These are phyloP conservation scores for Rachycentron canadum DNA, from an alignment of 2,797 vertebrate species.

Conservation along the genomic window DNA sequence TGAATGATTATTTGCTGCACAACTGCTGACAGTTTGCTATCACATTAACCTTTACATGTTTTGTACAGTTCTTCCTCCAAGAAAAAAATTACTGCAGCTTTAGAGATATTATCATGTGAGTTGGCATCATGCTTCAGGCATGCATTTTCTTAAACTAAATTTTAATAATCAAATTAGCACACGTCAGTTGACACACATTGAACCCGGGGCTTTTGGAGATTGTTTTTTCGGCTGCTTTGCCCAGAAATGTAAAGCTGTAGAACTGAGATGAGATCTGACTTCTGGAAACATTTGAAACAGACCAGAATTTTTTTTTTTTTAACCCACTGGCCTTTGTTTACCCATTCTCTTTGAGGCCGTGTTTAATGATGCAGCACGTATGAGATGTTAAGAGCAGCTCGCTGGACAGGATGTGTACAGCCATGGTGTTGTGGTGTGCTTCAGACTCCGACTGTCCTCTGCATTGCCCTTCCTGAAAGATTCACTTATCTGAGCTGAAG, in stretches of 20 bases:
- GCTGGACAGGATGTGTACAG: constrained; percentile 20
- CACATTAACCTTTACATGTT: neutral
- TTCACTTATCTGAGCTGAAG: constrained; percentile 62
- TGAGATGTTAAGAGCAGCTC: constrained; percentile 29
- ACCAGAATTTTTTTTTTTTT: constrained; percentile 16
- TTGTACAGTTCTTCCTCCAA: neutral
- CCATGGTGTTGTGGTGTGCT: neutral
- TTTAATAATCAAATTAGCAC: constrained; percentile 51
- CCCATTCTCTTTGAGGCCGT: constrained; percentile 29
- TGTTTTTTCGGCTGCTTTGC: constrained; percentile 10
- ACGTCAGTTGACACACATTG: constrained; percentile 27
- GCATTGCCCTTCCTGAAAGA: constrained; percentile 66
- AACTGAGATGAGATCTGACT: constrained; percentile 45
- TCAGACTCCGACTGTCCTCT: constrained; percentile 52
- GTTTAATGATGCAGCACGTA: constrained; percentile 42
- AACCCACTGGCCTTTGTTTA: constrained; percentile 53
- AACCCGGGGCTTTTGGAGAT: constrained; percentile 30
- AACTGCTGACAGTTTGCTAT: neutral
- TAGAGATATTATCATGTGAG: constrained; percentile 16
- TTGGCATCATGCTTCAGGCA: neutral
- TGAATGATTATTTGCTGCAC: neutral
- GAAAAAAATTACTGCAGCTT: constrained; percentile 7
- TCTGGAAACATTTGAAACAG: constrained; percentile 42
- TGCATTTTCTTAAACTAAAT: constrained; percentile 31
- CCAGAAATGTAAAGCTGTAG: constrained; percentile 21